These are phyloP conservation scores for Chionis minor DNA, from an alignment of 2,113 vertebrate species.

Conservation along the genomic window DNA sequence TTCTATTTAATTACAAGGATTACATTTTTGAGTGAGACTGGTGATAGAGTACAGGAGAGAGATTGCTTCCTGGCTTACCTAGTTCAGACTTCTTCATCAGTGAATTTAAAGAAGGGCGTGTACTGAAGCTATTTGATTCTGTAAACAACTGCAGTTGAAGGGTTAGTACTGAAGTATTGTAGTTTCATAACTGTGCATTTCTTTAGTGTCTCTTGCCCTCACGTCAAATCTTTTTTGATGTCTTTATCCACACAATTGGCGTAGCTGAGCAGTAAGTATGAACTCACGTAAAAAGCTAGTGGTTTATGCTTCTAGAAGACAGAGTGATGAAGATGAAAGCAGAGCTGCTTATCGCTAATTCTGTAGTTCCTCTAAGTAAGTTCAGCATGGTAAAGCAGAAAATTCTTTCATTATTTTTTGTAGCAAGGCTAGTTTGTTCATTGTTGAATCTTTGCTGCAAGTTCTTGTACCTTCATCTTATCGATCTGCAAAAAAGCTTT, in stretches of 20 bases:
- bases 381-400: background rate
- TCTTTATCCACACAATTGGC: background rate
- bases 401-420: background rate
- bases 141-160: background rate
- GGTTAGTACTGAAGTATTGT: background rate
- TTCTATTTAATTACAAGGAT: background rate
- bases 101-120: background rate
- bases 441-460: background rate
- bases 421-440: background rate
- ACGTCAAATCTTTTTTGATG: background rate
- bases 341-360: background rate
- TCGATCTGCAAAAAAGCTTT: background rate
- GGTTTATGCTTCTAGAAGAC: background rate
- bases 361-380: background rate
- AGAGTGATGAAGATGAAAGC: background rate
- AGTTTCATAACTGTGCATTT: background rate
- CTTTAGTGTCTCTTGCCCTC: background rate
- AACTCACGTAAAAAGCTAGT: background rate
- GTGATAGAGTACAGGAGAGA: background rate
- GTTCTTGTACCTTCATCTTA: background rate
- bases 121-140: background rate
- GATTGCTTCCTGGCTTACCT: background rate
- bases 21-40: background rate
- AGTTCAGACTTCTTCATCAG: background rate
- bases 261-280: background rate